A percentile compares a stretch with the other conserved stretches of the same genome.
Conservation (phyloP, 2,888 invertebrate species). For the Platypus cylindrus region DNA sequence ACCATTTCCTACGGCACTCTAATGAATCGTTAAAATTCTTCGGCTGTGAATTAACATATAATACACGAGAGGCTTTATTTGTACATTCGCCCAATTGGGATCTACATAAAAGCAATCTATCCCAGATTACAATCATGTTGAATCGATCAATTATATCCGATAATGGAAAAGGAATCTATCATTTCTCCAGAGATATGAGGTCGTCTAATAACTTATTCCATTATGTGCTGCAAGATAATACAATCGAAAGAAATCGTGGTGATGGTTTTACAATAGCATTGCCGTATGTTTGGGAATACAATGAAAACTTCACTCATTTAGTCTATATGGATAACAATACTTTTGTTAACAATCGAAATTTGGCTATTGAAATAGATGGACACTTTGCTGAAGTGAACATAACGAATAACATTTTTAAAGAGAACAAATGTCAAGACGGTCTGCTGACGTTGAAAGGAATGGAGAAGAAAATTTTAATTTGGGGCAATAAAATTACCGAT, state of each 20-base stretch:
- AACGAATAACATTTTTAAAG: slow-evolving; percentile 68
- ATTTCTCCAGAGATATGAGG: slow-evolving; percentile 84
- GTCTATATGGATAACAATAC: slow-evolving; percentile 77
- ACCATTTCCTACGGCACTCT: slow-evolving; percentile 73
- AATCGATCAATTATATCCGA: slow-evolving; percentile 74
- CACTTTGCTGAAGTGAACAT: slow-evolving; percentile 87
- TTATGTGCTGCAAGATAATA: slow-evolving; percentile 78
- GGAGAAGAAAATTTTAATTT: slow-evolving; percentile 87
- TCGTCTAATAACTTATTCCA: slow-evolving; percentile 96
- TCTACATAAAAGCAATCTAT: slow-evolving; percentile 70
- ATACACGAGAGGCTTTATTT: slow-evolving; percentile 67
- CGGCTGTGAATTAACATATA: slow-evolving; percentile 69
- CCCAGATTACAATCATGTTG: slow-evolving; percentile 81
- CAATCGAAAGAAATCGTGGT: slow-evolving; percentile 65
- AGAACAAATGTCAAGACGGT: slow-evolving; percentile 73
- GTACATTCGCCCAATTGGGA: slow-evolving; percentile 80
- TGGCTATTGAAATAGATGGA: slow-evolving; percentile 76
- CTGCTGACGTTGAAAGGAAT: slow-evolving; percentile 78
- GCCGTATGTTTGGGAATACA: slow-evolving; percentile 92
- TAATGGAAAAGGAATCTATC: slow-evolving; percentile 78
- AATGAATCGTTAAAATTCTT: slow-evolving; percentile 76
- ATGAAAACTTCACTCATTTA: slow-evolving; percentile 88
- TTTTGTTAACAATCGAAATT: slow-evolving; percentile 75
- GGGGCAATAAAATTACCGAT: slow-evolving; percentile 62
- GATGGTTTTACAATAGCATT: slow-evolving; percentile 73